Percentiles rank a stretch among this genome's conserved stretches.
These are phyloP conservation scores for Drosophila novamexicana DNA, from an alignment of 1,140 invertebrate species.

Conservation along the genomic window DNA sequence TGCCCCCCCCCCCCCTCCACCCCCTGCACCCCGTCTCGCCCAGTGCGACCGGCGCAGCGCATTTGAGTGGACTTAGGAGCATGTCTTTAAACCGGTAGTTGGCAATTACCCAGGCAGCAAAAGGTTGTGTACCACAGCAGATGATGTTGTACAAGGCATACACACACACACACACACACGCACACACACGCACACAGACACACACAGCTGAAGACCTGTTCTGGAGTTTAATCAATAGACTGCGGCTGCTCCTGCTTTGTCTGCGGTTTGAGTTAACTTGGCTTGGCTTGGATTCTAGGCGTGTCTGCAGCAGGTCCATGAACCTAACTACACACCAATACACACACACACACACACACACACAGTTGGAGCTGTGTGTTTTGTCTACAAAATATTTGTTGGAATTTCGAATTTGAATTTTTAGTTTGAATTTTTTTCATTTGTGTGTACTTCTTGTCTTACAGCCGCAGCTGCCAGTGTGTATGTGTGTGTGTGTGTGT, in stretches of 20 bases:
- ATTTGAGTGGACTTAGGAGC: conserved; percentile 31
- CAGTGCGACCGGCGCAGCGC: neutral
- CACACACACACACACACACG: conserved; percentile 41
- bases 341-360: conserved; percentile 14
- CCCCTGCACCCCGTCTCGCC: neutral
- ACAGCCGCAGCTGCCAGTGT: conserved; percentile 28
- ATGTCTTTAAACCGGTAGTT: conserved; percentile 70
- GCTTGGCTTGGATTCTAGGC: conserved; percentile 70
- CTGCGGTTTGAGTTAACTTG: conserved; percentile 28
- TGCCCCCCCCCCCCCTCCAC: neutral
- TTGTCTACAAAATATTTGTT: conserved; percentile 55
- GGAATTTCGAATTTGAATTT: conserved; percentile 70
- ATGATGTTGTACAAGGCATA: conserved; percentile 61
- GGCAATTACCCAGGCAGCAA: conserved; percentile 64
- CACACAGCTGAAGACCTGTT: conserved; percentile 63
- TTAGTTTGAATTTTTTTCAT: conserved; percentile 55
- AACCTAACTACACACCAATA: conserved; percentile 64
- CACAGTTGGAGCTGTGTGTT: conserved; percentile 15
- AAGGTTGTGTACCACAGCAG: conserved; percentile 53
- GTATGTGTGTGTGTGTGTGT: conserved; percentile 15
- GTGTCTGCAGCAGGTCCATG: conserved; percentile 78
- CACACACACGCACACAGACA: conserved; percentile 12
- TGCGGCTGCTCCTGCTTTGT: conserved; percentile 51
- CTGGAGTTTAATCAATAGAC: conserved; percentile 79
- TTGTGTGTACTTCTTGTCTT: conserved; percentile 33